Evolutionary conservation across 2,797 vertebrate species (phyloP).

Genomic region (Pipistrellus kuhlii): DNA sequence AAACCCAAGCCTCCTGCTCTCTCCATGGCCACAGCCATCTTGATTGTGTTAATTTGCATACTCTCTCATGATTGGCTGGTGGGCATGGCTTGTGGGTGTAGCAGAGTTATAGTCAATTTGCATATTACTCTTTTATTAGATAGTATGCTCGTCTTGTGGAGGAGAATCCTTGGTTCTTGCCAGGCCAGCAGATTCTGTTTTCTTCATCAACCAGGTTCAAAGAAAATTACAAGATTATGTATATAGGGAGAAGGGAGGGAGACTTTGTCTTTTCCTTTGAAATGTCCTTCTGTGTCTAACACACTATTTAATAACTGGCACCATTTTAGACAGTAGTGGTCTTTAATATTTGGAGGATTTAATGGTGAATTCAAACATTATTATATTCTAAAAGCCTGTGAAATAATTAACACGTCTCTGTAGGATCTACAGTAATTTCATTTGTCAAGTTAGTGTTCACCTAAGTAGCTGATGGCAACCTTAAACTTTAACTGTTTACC

Average conservation of each 20-base stretch:
- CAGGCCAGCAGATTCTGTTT: slow-evolving; percentile 1
- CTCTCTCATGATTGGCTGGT: no score
- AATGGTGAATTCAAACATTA: background rate
- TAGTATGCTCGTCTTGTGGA: background rate
- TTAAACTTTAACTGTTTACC: background rate
- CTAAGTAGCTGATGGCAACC: background rate
- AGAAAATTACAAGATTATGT: background rate
- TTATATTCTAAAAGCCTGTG: background rate
- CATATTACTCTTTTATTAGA: no score
- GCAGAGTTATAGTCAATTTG: no score
- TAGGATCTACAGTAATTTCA: background rate
- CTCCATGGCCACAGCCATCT: no score
- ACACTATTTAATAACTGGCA: background rate
- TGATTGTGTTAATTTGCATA: no score
- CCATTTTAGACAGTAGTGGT: background rate
- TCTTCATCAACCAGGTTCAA: background rate
- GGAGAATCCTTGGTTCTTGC: background rate
- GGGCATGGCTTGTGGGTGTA: no score
- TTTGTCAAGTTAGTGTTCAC: background rate
- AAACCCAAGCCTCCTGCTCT: no score
- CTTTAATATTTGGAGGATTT: background rate
- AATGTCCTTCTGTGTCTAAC: background rate
- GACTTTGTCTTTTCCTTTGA: slow-evolving; percentile 10
- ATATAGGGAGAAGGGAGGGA: background rate
- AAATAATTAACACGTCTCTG: background rate